Percentiles rank a stretch among this genome's conserved stretches.
Conservation (phyloP, 2,888 invertebrate species). For the Lobophora halterata region DNA sequence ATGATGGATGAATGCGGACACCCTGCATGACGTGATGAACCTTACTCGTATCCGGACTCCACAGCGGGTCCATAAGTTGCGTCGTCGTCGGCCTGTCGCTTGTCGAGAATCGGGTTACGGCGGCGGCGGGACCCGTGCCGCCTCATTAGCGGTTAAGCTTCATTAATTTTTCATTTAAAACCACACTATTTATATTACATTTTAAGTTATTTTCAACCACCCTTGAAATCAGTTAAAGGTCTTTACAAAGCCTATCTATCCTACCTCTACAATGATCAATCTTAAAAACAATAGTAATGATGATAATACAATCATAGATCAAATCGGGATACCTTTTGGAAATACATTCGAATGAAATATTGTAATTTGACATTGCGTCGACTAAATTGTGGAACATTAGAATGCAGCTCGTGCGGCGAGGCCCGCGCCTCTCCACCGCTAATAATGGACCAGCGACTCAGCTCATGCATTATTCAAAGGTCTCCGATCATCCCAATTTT, state of each 20-base stretch:
- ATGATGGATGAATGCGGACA: slow-evolving; percentile 30
- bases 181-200: slow-evolving; percentile 28
- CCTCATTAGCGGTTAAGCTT: slow-evolving; percentile 64
- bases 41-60: slow-evolving; percentile 31
- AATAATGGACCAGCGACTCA: slow-evolving; percentile 63
- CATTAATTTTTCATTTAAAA: slow-evolving; percentile 41
- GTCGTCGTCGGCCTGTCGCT: slow-evolving; percentile 31
- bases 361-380: slow-evolving; percentile 54
- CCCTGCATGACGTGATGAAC: slow-evolving; percentile 15
- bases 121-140: slow-evolving; percentile 56
- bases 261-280: slow-evolving; percentile 15
- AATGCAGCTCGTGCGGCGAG: slow-evolving; percentile 74
- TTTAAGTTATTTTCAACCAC: slow-evolving; percentile 7
- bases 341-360: slow-evolving; percentile 55
- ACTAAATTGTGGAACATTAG: slow-evolving; percentile 61
- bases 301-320: slow-evolving; percentile 46
- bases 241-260: slow-evolving; percentile 3
- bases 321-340: slow-evolving; percentile 52
- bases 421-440: slow-evolving; percentile 57
- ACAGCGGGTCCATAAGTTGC: slow-evolving; percentile 26
- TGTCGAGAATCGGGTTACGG: slow-evolving; percentile 52
- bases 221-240: slow-evolving; percentile 6
- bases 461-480: slow-evolving; percentile 70
- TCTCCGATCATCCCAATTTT: slow-evolving; percentile 56
- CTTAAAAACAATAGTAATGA: slow-evolving; percentile 36